Evolutionary conservation across 2,888 invertebrate genomes (phyloP), one percentile per base, ranked within the genome.

Genomic region (Pomacea canaliculata): DNA sequence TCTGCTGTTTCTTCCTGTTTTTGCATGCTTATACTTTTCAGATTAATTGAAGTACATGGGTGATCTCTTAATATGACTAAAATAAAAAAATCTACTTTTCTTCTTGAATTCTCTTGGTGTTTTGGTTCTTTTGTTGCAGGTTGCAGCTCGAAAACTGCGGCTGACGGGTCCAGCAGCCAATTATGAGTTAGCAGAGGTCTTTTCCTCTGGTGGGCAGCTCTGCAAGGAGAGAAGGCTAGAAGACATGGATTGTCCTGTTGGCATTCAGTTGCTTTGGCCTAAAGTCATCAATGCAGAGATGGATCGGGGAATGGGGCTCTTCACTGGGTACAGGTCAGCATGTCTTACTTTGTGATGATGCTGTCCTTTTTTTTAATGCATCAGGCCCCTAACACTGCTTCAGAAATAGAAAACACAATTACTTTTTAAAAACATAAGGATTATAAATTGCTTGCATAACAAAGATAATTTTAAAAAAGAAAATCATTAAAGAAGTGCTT

Each of bases 161-260:
- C 80, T 88, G n/a, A 65, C 76, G 18, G 80, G 78, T 19, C 78
- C 87, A 7, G 81, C 85, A 56, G 80, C 83, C 63, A 78, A 74
- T 62, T 90, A 86, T 78, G 89, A 90, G 77, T 81, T 90, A 71
- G 89, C 89, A 5, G 96, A 96, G 85, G 95, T 96, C 86, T 95
- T 96, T 78, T 95, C 95, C 91, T 94, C 95, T 82, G 94, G 94
- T 84, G 96, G 96, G 63, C 95, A 95, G 87, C 96, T 97, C 90
- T 97, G 97, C 91, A 98, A 97, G 90, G 97, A 97, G 92, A 92
- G 97, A 80, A 93, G 97, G 80, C 93, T 98, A 77, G 95, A 96
- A 19, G 93, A 95, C 63, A 93, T 87, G 66, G 93, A 93, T 83
- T 91, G 91, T 80, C 93, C 93, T 0, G 92, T 92, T 18, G 89